Conservation (phyloP, 2,113 vertebrate species). For the Varanus komodoensis region DNA sequence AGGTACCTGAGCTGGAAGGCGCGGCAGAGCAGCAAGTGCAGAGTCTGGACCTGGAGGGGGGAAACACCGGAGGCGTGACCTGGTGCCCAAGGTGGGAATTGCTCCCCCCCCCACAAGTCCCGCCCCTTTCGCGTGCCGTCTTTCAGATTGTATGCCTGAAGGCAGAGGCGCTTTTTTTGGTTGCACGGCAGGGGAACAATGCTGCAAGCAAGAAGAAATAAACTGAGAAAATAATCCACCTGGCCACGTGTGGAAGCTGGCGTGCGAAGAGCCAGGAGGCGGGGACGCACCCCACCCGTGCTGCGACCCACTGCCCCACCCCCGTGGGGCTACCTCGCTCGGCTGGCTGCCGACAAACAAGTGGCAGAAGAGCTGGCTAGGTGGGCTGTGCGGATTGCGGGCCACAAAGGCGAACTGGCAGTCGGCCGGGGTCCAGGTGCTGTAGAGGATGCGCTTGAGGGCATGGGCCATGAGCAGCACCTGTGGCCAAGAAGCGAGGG, state of each 20-base stretch:
- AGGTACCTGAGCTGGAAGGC: constrained; percentile 93
- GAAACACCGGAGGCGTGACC: too few relatives aligned
- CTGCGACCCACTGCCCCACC: neutral
- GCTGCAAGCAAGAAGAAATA: too few relatives aligned
- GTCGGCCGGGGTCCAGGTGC: constrained; percentile 80
- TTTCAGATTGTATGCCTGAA: too few relatives aligned
- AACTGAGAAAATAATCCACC: too few relatives aligned
- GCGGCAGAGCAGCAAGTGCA: constrained; percentile 93
- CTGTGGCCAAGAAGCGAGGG: constrained; percentile 63
- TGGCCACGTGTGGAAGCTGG: too few relatives aligned
- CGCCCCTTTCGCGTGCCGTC: too few relatives aligned
- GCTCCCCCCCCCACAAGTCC: neutral
- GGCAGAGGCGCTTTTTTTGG: too few relatives aligned
- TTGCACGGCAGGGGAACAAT: too few relatives aligned
- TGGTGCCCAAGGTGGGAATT: too few relatives aligned
- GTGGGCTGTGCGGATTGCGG: constrained; percentile 84
- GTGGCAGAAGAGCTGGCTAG: constrained; percentile 89
- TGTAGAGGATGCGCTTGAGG: constrained; percentile 86
- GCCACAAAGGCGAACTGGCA: constrained; percentile 92
- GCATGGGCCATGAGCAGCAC: constrained; percentile 94
- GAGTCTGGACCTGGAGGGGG: constrained; percentile 82
- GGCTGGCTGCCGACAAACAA: constrained; percentile 88
- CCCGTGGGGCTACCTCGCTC: constrained; percentile 69
- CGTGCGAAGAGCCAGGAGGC: neutral
- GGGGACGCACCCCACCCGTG: neutral